phyloP scores from a whole-genome alignment of 2,797 vertebrate species.

The Xiphorhynchus erythropygius region DNA sequence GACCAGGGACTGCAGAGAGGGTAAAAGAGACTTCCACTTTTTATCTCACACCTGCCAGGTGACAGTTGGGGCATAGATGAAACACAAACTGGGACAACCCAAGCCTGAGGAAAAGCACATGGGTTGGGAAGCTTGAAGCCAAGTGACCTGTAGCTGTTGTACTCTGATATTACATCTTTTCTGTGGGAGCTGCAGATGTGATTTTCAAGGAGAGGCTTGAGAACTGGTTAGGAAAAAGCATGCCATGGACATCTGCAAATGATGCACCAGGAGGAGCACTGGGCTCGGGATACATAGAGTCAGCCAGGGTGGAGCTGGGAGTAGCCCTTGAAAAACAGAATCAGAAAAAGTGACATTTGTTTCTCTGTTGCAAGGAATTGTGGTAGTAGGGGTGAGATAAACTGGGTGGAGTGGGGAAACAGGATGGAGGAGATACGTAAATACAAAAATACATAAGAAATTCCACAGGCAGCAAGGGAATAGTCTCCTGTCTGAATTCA shows the following conservation, averaged over 20 bases:
- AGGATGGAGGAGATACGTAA: not conserved
- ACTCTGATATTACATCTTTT: not conserved
- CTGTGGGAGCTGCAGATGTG: not conserved
- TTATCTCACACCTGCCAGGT: not conserved
- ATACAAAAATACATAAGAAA: not conserved
- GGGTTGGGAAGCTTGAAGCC: accelerated
- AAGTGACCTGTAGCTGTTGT: not conserved
- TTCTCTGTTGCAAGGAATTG: not conserved
- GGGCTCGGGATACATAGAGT: not conserved
- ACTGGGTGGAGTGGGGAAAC: constrained; percentile 20
- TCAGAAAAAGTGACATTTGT: constrained; percentile 28
- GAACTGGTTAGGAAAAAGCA: not conserved
- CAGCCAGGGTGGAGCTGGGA: constrained; percentile 44
- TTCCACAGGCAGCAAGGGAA: not conserved
- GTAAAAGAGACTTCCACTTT: not conserved
- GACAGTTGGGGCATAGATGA: not conserved
- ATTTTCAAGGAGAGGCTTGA: not conserved
- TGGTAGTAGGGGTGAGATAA: constrained; percentile 19
- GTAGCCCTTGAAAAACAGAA: not conserved
- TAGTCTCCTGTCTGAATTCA: not conserved
- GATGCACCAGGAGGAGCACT: not conserved
- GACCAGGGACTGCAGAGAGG: not conserved
- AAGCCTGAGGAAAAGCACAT: not conserved
- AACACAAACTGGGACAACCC: not conserved
- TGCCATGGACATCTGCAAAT: not conserved